Base-by-base conservation (phyloP, 2,888 invertebrate genomes). In the Mystacides longicornis region DNA sequence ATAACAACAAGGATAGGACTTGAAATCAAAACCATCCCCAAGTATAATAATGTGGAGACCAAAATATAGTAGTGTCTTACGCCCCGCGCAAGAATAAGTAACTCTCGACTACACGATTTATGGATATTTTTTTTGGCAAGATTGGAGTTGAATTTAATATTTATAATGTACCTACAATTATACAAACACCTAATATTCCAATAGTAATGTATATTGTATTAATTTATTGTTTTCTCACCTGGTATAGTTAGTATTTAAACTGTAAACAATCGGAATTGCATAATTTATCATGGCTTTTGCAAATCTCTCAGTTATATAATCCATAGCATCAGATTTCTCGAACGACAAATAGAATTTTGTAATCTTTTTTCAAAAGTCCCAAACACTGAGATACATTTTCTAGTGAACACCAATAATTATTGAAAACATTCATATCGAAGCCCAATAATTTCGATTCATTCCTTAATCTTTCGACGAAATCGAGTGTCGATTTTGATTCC, bases 181-280 rank as follows among this genome's bases (percentile, higher is more conserved):
- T n/a, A n/a, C n/a, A n/a, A n/a, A n/a, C n/a, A n/a, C n/a, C n/a
- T n/a, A n/a, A n/a, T n/a, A n/a, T n/a, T n/a, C n/a, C n/a, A n/a
- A n/a, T n/a, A n/a, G n/a, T n/a, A n/a, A n/a, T n/a, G n/a, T n/a
- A n/a, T n/a, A n/a, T n/a, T n/a, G n/a, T n/a, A n/a, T n/a, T n/a
- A n/a, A n/a, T n/a, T n/a, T n/a, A n/a, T n/a, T n/a, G n/a, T n/a
- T n/a, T 27, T n/a, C 45, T 47, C 65, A 71, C 74, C 72, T 72
- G 31, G 69, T 68, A 67, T 86, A 86, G 68, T 85, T 80, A 52
- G 79, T 80, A 45, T 81, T 81, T 1, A 86, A 85, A 37, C 7
- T 7, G 69, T 80, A 83, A 3, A 85, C 85, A 3, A 86, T 75
- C 0, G 86, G 85, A 14, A 86, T 73, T 1, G 83, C 74, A 64